phyloP scores from a whole-genome alignment of 1,140 invertebrate genomes.

The Zophobas morio region DNA sequence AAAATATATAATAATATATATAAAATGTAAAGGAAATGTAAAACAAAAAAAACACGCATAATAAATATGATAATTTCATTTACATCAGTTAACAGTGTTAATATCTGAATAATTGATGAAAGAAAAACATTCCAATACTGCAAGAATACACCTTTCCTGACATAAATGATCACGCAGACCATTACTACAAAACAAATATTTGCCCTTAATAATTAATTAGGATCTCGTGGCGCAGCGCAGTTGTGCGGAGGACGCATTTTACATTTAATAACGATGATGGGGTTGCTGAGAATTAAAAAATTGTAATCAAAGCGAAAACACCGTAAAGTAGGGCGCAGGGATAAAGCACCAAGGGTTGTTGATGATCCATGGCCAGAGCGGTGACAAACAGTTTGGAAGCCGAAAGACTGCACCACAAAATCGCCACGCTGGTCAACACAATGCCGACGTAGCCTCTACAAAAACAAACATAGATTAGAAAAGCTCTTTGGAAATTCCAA shows the following conservation, averaged over 20 bases:
- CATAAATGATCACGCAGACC: background rate
- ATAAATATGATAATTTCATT: no score
- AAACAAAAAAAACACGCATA: no score
- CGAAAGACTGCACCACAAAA: conserved; percentile 87
- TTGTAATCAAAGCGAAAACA: conserved; percentile 87
- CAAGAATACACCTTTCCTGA: background rate
- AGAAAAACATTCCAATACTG: background rate
- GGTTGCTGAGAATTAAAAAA: conserved; percentile 74
- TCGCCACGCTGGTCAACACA: conserved; percentile 75
- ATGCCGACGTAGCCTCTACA: conserved; percentile 71
- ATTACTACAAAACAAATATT: background rate
- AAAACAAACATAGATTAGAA: conserved; percentile 49
- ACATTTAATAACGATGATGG: background rate
- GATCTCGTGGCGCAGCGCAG: background rate
- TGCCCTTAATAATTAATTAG: conserved; percentile 13
- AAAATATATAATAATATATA: no score
- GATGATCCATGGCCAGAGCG: conserved; percentile 81
- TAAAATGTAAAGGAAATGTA: no score
- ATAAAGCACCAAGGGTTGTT: conserved; percentile 88
- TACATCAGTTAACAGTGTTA: background rate
- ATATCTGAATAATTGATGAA: background rate
- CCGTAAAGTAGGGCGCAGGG: conserved; percentile 89
- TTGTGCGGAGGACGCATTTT: background rate
- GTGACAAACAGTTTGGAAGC: conserved; percentile 90
- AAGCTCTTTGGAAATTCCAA: conserved; percentile 63